Evolutionary conservation across 2,888 invertebrate genomes (phyloP), one percentile per base, ranked within the genome.

Genomic region (Isotomurus palustris): DNA sequence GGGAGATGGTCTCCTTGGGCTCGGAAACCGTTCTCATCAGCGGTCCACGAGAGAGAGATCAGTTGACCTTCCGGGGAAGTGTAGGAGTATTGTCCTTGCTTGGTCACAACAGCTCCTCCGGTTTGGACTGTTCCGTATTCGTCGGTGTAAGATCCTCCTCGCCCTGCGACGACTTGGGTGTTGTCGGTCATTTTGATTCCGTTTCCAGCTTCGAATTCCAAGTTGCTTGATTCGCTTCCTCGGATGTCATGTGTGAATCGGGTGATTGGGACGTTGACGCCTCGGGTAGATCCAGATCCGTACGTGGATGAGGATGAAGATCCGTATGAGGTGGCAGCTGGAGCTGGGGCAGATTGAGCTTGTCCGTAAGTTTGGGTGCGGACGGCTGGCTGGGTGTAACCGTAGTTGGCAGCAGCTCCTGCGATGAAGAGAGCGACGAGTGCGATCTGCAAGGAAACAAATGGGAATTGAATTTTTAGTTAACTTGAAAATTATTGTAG

Each of bases 21-120:
- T n/a, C 32, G 44, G 54, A 59, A 64, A 8, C 64, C 62, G 22
- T 54, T 36, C 27, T 61, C 49, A 27, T 62, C 62, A 12, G 64
- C 64, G 6, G 17, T 28, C 56, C 61, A 64, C 5, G 27, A 47
- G 29, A 57, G 12, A 17, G 49, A 43, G 40, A 64, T 55, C 35
- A 41, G 43, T 35, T 55, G 54, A 12, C 66, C 66, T 48, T 64
- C 63, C 1, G 66, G 66, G 21, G 66, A 27, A 6, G 29, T 27
- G 48, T 64, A 58, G 43, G 53, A 45, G 25, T 50, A 56, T 24
- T 45, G 48, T 19, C 66, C 66, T 12, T 24, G 50, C 56, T 62
- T 59, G 40, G 32, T 47, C 14, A 59, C 27, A 47, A 52, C 24
- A 25, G 53, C 32, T 28, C 48, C 49, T 17, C 55, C 41, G 12